Percentiles rank a stretch among this genome's conserved stretches.
phyloP scores from a whole-genome alignment of 2,797 vertebrate species.

The Cirrhinus mrigala region DNA sequence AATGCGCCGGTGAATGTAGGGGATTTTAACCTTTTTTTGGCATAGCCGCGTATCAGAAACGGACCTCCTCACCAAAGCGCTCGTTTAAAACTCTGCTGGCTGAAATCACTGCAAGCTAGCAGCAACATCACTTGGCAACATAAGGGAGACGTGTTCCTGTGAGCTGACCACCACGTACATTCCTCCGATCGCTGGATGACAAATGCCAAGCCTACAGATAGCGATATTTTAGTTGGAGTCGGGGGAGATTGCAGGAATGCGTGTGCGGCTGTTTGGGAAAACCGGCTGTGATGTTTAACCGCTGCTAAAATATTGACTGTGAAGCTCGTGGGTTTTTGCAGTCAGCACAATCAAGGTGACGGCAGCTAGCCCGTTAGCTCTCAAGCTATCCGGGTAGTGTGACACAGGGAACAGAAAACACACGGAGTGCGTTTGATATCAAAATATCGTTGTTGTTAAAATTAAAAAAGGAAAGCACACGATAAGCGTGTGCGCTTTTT shows the following conservation, averaged over 20 bases:
- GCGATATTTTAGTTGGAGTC: neutral
- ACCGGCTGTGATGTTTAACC: constrained; percentile 32
- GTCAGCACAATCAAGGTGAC: constrained; percentile 60
- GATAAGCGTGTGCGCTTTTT: neutral
- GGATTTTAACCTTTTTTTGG: neutral
- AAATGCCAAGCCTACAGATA: constrained; percentile 19
- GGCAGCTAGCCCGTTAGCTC: constrained; percentile 55
- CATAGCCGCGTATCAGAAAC: neutral
- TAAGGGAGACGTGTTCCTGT: neutral
- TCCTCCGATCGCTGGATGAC: constrained; percentile 23
- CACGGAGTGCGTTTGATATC: neutral
- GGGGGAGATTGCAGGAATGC: neutral
- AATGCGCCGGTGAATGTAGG: constrained; percentile 5
- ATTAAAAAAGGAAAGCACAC: neutral
- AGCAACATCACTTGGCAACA: constrained; percentile 46
- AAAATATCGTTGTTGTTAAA: neutral
- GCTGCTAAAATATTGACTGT: constrained; percentile 33
- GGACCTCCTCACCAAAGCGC: constrained; percentile 8
- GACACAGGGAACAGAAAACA: constrained; percentile 63
- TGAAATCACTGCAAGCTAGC: constrained; percentile 56
- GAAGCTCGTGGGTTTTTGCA: constrained; percentile 43
- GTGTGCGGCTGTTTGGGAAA: neutral
- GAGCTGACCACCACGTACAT: constrained; percentile 15
- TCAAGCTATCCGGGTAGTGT: constrained; percentile 62
- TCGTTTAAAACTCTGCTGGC: constrained; percentile 25